Evolutionary conservation across 2,888 invertebrate species (phyloP).

Genomic region (Nymphalis c-album): DNA sequence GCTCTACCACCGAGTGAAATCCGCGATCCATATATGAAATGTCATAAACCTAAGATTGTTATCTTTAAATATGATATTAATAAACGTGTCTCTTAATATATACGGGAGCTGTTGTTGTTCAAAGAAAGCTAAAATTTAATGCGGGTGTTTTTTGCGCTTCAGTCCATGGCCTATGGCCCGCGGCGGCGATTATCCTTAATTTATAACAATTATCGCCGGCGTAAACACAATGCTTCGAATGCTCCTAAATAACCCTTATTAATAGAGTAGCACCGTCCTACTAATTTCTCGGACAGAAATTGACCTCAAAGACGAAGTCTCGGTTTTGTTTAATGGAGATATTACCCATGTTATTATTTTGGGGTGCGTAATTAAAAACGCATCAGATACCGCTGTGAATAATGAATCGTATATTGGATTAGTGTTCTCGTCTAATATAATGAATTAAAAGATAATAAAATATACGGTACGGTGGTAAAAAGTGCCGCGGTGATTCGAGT

Average conservation of each 20-base stretch:
- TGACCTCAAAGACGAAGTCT: neutral
- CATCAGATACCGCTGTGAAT: slow-evolving; percentile 47
- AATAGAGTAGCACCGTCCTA: slow-evolving; percentile 49
- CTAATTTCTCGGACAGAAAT: slow-evolving; percentile 1
- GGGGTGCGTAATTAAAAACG: slow-evolving; percentile 58
- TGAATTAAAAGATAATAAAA: slow-evolving; percentile 35
- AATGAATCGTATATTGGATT: slow-evolving; percentile 10
- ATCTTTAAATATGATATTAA: too few species aligned
- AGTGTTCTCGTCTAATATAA: slow-evolving; percentile 29
- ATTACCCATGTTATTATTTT: slow-evolving; percentile 20
- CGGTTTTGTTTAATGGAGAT: slow-evolving; percentile 16
- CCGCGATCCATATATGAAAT: too few species aligned
- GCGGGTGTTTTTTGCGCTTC: slow-evolving; percentile 11
- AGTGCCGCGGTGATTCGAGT: neutral
- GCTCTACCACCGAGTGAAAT: too few species aligned
- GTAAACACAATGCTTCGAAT: slow-evolving; percentile 57
- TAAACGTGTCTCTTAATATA: neutral
- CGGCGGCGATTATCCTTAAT: slow-evolving; percentile 55
- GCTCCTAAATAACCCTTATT: slow-evolving; percentile 68
- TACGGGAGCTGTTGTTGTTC: neutral
- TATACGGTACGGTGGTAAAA: neutral
- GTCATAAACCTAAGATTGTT: too few species aligned
- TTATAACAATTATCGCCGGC: slow-evolving; percentile 66
- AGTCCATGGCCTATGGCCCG: slow-evolving; percentile 21
- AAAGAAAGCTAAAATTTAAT: slow-evolving; percentile 7